Evolutionary conservation across 2,888 invertebrate genomes (phyloP), one percentile per base, ranked within the genome.

Genomic region (Branchellion lobata): DNA sequence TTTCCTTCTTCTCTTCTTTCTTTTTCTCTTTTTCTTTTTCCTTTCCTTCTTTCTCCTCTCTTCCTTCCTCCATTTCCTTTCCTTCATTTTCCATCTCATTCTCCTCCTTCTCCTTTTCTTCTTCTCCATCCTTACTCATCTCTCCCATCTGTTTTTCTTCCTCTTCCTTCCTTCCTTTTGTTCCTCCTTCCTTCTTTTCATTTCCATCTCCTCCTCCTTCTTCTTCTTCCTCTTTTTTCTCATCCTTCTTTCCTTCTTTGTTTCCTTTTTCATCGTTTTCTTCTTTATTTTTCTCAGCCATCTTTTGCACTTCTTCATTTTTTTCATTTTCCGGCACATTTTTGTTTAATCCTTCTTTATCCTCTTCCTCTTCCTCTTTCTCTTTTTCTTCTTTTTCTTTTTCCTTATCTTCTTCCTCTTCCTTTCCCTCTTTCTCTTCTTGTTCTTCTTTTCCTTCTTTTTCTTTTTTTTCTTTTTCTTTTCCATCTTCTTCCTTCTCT

Each of bases 281-380:
- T 71, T 71, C 31, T 71, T 71, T 5, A 27, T 71, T 29, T 8
- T 27, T 29, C 27, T 71, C 31, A 14, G 5, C 72, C 29, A 8
- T 29, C 27, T 71, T 29, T 71, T 71, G 24, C 5, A 27, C 11
- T 29, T 71, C 72, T 71, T 71, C 72, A 27, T 68, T 24, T 68
- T 68, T 24, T 68, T 68, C 68, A 18, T 68, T 24, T 68, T 68
- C 68, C 24, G 11, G 18, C 24, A 18, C 68, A 18, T 68, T 24
- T 68, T 68, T 24, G 11, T 68, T 24, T 68, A 27, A n/a, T 71
- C 29, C 72, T 27, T 71, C 72, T 71, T 29, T 29, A 27, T 27
- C 72, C 29, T 8, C 72, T 71, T 27, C 31, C 29, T 27, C 72
- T 71, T 71, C 72, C 27, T 71, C n/a, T 71, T 71, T 29, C 5